Evolutionary conservation across 2,797 vertebrate genomes (phyloP).

Genomic region (Falco berigora): DNA sequence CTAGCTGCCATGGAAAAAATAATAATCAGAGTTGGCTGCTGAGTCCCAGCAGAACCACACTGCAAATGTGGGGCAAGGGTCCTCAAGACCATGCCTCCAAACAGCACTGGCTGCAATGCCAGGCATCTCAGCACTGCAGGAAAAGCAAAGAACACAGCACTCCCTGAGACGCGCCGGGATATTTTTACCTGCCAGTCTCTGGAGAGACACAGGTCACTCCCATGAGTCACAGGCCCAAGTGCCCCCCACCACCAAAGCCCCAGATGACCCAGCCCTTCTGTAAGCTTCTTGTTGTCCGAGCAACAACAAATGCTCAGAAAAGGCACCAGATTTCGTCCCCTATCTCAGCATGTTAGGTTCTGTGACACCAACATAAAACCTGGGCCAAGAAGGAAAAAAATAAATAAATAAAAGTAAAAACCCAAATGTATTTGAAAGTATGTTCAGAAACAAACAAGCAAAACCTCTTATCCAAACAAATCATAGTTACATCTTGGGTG

Average conservation of each 20-base stretch:
- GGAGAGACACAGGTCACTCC: background rate
- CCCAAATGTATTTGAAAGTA: background rate
- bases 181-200: background rate
- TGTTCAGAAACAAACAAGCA: constrained; percentile 12
- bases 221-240: background rate
- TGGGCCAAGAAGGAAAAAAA: background rate
- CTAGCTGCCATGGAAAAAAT: background rate
- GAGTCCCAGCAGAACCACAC: background rate
- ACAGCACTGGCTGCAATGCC: background rate
- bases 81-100: background rate
- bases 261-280: background rate
- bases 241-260: background rate
- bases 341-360: background rate
- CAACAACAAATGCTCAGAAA: background rate
- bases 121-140: background rate
- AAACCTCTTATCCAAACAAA: constrained; percentile 54
- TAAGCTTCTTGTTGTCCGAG: background rate
- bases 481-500: background rate
- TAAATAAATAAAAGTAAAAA: background rate
- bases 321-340: background rate
- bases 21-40: background rate
- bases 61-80: background rate
- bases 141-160: background rate
- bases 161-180: background rate
- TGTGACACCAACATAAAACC: background rate